Evolutionary conservation across 2,113 vertebrate genomes (phyloP), one percentile per base, ranked within the genome.

Genomic region (Lanius collurio): DNA sequence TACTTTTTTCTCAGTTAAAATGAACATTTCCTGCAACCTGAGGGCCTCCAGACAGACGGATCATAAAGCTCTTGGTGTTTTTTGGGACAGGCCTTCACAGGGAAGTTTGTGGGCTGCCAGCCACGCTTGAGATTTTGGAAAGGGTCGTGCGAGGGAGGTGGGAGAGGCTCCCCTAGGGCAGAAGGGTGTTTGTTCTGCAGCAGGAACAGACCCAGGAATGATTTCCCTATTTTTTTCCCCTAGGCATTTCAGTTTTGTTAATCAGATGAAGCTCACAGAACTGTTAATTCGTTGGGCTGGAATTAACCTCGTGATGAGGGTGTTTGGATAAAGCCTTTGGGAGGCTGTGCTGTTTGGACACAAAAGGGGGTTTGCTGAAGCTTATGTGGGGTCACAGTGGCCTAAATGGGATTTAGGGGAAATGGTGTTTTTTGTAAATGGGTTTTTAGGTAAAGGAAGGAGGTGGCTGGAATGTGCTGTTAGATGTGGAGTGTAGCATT

Each of bases 301-400:
- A 92, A 92, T 86, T 55, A 86, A 86, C 89, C 88, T 83, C 33
- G 39, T 90, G 94, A 47, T 20, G 86, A 57, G 83, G 92, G 68
- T 78, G 92, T 92, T 93, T 73, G 93, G 80, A 67, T 90, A 92
- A 93, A 92, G 71, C 63, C 1, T 80, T 83, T 23, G 42, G 64
- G 47, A 90, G 63, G 42, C 64, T n/a, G 53, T 15, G 64, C 88
- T 81, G 23, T 52, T 74, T 76, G 75, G 82, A n/a, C 55, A 83
- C 85, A 93, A 69, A 93, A 73, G 31, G 52, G 56, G 80, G 73
- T 81, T 92, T 86, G 83, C 83, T 86, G 35, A 14, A 74, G 95
- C 83, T 93, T 67, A 17, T 37, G 50, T 3, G 13, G 94, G 96
- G 95, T 94, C 94, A 83, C 68, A 20, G 83, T 27, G 86, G 82